phyloP scores from a whole-genome alignment of 2,113 vertebrate genomes.

The Tragelaphus imberbis region DNA sequence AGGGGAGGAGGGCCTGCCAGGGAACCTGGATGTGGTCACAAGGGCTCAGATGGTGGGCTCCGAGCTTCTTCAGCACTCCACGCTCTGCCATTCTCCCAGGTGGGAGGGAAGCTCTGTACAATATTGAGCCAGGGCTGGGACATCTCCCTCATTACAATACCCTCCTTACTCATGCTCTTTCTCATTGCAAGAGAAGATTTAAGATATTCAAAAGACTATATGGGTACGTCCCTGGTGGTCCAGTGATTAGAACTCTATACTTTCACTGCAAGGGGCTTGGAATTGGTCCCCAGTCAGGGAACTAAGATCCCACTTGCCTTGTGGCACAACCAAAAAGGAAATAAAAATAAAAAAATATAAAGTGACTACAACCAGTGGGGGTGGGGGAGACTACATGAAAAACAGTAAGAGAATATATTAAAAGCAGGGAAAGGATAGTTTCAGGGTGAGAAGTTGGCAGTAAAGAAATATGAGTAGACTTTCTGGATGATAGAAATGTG shows the following conservation, averaged over 20 bases:
- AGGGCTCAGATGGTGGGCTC: neutral
- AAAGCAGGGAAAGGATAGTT: neutral
- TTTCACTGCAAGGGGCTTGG: no score
- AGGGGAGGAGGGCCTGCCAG: neutral
- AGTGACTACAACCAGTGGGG: no score
- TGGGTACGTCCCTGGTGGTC: neutral
- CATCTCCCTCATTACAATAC: neutral
- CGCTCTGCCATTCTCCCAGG: neutral
- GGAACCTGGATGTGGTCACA: neutral
- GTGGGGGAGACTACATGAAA: neutral
- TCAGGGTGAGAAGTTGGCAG: neutral
- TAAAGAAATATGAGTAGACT: neutral
- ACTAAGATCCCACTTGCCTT: no score
- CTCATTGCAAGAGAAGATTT: neutral
- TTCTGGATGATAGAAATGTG: neutral
- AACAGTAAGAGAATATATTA: neutral
- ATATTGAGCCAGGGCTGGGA: neutral
- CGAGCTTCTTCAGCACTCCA: neutral
- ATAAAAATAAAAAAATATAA: neutral
- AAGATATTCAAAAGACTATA: neutral
- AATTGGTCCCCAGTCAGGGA: no score
- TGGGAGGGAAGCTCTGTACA: neutral
- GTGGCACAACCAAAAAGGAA: neutral
- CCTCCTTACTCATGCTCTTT: neutral
- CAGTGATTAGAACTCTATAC: no score